Conservation (phyloP, 2,113 vertebrate genomes). For the Pangasianodon gigas region DNA sequence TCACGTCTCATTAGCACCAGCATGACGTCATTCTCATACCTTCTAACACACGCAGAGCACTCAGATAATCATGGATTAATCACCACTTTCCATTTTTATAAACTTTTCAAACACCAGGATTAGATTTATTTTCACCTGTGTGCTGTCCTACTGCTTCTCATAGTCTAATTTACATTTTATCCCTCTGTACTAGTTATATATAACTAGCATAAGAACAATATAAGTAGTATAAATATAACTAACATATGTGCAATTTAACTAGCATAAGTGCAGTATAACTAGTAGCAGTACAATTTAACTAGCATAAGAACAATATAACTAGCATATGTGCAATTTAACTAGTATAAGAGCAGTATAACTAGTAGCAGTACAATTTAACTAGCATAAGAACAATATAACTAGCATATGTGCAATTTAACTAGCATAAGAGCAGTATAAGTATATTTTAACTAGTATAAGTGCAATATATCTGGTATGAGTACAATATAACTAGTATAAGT, state of each 20-base stretch:
- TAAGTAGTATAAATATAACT: neutral
- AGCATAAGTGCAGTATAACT: neutral
- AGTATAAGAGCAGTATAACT: too few species aligned
- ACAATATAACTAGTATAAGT: neutral
- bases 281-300: neutral
- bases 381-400: neutral
- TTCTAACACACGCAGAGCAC: neutral
- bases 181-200: neutral
- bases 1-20: neutral
- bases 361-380: too few species aligned
- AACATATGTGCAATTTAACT: neutral
- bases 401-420: neutral
- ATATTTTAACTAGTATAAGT: neutral
- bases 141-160: neutral
- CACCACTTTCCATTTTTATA: neutral
- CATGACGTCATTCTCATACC: neutral
- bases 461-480: neutral
- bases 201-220: too few species aligned
- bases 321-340: neutral
- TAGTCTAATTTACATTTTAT: too few species aligned
- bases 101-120: neutral
- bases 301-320: neutral
- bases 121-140: neutral
- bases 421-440: neutral
- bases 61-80: neutral